Percentiles rank a stretch among this genome's conserved stretches.
phyloP scores from a whole-genome alignment of 37 sponge, comb jelly and placozoan species.

The Crambe crambe region DNA sequence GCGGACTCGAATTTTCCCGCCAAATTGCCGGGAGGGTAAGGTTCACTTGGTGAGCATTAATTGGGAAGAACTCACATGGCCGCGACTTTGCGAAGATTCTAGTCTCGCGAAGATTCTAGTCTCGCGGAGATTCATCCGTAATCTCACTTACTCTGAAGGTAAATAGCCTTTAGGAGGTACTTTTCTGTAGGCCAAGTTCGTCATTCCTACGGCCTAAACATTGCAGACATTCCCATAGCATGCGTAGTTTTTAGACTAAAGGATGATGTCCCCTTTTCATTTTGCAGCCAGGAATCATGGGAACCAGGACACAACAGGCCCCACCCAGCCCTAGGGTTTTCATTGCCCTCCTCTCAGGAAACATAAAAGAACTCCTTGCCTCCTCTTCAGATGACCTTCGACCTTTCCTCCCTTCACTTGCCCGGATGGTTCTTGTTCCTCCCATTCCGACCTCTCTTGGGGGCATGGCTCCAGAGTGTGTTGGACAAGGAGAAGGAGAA shows the following conservation, averaged over 20 bases:
- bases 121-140: too few relatives aligned
- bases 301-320: not conserved
- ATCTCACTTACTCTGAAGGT: too few relatives aligned
- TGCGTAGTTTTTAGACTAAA: too few relatives aligned
- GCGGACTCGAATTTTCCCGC: not conserved
- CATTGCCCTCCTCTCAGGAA: constrained; percentile 42
- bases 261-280: too few relatives aligned
- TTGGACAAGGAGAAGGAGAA: not conserved
- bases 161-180: too few relatives aligned
- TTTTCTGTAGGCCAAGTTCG: not conserved
- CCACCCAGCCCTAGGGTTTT: constrained; percentile 50
- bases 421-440: constrained; percentile 25
- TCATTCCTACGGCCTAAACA: not conserved
- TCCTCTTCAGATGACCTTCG: constrained; percentile 35
- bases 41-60: not conserved
- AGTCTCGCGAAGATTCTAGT: too few relatives aligned
- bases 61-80: not conserved
- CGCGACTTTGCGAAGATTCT: too few relatives aligned
- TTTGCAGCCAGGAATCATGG: too few relatives aligned
- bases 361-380: constrained; percentile 10
- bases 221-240: not conserved
- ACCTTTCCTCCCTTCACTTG: constrained; percentile 68
- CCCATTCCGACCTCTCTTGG: not conserved
- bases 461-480: not conserved
- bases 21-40: not conserved